Evolutionary conservation across 2,113 vertebrate genomes (phyloP), one percentile per base, ranked within the genome.

Genomic region (Galbula dea): DNA sequence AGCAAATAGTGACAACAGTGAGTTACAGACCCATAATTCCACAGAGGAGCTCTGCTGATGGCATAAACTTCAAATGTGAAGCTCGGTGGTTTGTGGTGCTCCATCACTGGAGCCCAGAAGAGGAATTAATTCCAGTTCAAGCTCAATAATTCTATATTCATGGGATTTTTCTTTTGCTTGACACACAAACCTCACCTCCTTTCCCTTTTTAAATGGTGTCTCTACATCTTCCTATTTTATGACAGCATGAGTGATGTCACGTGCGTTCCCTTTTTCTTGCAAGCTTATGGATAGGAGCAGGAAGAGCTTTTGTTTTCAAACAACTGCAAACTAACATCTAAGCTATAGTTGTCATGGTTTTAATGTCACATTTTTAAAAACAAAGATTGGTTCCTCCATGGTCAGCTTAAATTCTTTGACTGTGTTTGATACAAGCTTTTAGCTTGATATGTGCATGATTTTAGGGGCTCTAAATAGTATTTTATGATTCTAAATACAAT

Each of bases 201-300:
- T 80, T 66, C 24, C 55, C 2, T 2, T 41, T 90, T 73, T 46
- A 39, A 69, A 14, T 29, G 19, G 8, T 4, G 9, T 69, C 8
- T 68, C 46, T 39, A 5, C 9, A 10, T 34, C 43, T 69, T 80
- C 61, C 19, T 29, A 0, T 27, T 9, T 37, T 82, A 12, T 1
- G 12, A 17, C 11, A n/a, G 18, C 7, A 24, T 21, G 16, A 41
- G 1, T 3, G 1, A 30, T 88, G n/a, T 61, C 10, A 5, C 0
- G 2, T 0, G 0, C 2, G 4, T 39, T 74, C 16, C n/a, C 20
- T 34, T 61, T 74, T 68, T 37, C 37, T 75, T 77, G 12, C 37
- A 49, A 65, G 34, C 30, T 55, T 41, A 14, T 34, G 15, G 36
- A 14, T 43, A 58, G 37, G 39, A 57, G 22, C 21, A 61, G 29